Percentiles rank a stretch among this genome's conserved stretches.
phyloP scores from a whole-genome alignment of 2,888 invertebrate genomes.

The Lasioglossum zephyrum region DNA sequence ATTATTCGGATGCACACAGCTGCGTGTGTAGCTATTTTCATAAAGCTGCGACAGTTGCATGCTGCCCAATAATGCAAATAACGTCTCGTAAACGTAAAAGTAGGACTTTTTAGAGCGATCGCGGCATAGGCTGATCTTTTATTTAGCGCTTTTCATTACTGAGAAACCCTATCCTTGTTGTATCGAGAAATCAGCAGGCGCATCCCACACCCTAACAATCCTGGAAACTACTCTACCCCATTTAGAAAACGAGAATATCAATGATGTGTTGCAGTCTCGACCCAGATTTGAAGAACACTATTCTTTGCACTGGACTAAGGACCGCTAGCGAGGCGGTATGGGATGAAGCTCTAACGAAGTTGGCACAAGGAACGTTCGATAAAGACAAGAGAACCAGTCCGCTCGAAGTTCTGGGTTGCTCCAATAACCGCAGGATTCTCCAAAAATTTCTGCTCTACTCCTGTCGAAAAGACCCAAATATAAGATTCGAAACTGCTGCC shows the following conservation, averaged over 20 bases:
- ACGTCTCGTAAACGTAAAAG: no score
- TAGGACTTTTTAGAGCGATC: no score
- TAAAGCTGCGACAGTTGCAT: no score
- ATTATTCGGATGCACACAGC: no score
- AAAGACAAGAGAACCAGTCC: slow-evolving; percentile 84
- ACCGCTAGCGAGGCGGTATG: slow-evolving; percentile 83
- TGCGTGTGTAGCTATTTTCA: no score
- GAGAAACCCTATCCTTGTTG: no score
- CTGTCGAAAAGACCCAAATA: neutral
- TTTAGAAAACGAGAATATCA: neutral
- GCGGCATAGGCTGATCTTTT: no score
- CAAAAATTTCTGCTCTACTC: slow-evolving; percentile 82
- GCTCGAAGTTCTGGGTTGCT: slow-evolving; percentile 88
- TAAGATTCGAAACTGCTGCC: slow-evolving; percentile 9
- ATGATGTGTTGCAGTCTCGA: slow-evolving; percentile 53
- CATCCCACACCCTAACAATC: no score
- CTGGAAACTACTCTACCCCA: no score
- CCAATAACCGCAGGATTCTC: slow-evolving; percentile 83
- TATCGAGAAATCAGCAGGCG: no score
- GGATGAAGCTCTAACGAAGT: slow-evolving; percentile 86
- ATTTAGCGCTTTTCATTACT: no score
- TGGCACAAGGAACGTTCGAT: slow-evolving; percentile 75
- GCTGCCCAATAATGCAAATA: no score
- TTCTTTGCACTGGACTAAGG: slow-evolving; percentile 72
- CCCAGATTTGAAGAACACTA: slow-evolving; percentile 50